Evolutionary conservation across 1,140 invertebrate genomes (phyloP), one percentile per base, ranked within the genome.

Genomic region (Forficula auricularia): DNA sequence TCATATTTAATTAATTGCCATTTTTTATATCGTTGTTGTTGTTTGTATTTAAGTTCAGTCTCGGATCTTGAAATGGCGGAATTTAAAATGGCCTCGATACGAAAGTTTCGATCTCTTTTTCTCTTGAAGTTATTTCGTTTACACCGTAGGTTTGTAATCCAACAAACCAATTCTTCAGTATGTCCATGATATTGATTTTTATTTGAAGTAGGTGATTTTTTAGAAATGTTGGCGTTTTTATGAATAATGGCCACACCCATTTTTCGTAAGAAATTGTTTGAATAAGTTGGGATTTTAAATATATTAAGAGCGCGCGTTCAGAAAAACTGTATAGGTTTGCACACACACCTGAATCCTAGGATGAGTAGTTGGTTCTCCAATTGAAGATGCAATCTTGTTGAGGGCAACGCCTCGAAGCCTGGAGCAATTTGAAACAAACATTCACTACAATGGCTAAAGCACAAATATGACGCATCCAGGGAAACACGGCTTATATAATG

Each of bases 21-120:
- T 19, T 53, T 60, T 19, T 49, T 45, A 43, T 56, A 57, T 16
- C 62, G 50, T 7, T 54, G 51, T 16, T 59, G 49, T 45, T 68
- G 64, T 44, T 61, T 66, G 3, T 20, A 48, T 18, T 56, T 55
- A 20, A 68, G 50, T 42, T 67, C 61, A 10, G 34, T 34, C 42
- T 68, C 60, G 1, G 65, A 64, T 35, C 55, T 54, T 4, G 22
- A 40, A 4, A 68, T 40, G 0, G 65, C 56, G 34, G 52, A 52
- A 2, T 56, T 52, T 8, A 69, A 49, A 22, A 68, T 52, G 3
- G 67, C 63, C 39, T 67, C 61, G 19, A 65, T 50, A 2, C 64
- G 57, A 3, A 67, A 49, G 52, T 67, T 52, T 19, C 60, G 60
- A 32, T 53, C 57, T 14, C 51, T 55, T 47, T 52, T 57, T 35